A percentile compares a stretch with the other conserved stretches of the same genome.
Evolutionary conservation across 2,113 vertebrate genomes (phyloP).

Genomic region (Porphyrio hochstetteri): DNA sequence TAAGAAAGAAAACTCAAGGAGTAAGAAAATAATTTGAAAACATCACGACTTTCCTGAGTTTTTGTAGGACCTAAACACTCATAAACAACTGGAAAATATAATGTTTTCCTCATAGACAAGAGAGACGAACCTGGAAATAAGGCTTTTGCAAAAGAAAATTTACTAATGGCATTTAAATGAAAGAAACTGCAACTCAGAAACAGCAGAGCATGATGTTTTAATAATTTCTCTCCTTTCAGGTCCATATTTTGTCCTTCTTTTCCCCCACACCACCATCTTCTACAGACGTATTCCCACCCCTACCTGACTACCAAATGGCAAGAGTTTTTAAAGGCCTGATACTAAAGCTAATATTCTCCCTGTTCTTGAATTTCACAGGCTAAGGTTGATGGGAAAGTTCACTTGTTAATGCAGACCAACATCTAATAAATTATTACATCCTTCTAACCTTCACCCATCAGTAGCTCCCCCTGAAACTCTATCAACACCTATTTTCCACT

Average conservation of each 20-base stretch:
- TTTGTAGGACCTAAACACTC: not conserved
- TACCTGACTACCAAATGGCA: not conserved
- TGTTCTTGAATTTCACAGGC: not conserved
- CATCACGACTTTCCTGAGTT: not conserved
- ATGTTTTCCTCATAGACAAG: not conserved
- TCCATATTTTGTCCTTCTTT: not conserved
- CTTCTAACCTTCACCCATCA: not conserved
- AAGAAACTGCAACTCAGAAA: not conserved
- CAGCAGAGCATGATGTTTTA: not conserved
- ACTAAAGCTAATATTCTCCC: not conserved
- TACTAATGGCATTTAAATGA: not conserved
- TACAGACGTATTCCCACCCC: not conserved
- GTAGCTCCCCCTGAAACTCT: not conserved
- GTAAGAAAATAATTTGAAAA: conserved; percentile 16
- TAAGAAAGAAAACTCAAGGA: not conserved
- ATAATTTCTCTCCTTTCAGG: not conserved
- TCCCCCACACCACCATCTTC: not conserved
- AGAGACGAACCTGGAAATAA: not conserved
- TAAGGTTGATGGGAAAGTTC: not conserved
- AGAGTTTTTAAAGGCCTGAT: not conserved
- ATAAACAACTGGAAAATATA: not conserved
- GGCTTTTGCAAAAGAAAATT: not conserved
- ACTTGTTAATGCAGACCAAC: not conserved
- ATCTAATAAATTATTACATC: not conserved
- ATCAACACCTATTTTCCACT: not conserved